Evolutionary conservation across 2,113 vertebrate genomes (phyloP).

Genomic region (Melanerpes formicivorus): DNA sequence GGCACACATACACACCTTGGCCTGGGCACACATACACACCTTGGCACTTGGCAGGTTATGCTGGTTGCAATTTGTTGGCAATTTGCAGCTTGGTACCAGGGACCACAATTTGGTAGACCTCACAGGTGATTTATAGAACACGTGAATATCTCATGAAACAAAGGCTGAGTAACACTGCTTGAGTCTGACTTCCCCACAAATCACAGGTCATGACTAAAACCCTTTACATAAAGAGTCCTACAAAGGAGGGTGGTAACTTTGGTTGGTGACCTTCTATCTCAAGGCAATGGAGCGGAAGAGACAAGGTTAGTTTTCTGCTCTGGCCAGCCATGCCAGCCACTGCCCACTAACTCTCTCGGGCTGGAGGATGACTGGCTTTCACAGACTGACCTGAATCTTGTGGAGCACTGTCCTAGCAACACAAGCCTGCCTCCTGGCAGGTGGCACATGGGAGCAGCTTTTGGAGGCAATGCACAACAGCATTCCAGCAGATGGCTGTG

Average conservation of each 20-base stretch:
- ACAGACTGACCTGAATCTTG: neutral
- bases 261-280: neutral
- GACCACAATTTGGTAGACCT: slow-evolving; percentile 35
- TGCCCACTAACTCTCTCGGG: neutral
- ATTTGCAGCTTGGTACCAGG: neutral
- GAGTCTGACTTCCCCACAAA: neutral
- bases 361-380: neutral
- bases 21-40: neutral
- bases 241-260: neutral
- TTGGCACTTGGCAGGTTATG: slow-evolving; percentile 1
- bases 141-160: neutral
- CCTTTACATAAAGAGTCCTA: neutral
- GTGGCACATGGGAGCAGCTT: neutral
- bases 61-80: slow-evolving; percentile 1
- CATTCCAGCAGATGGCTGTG: neutral
- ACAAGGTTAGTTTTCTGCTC: neutral
- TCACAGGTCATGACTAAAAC: neutral
- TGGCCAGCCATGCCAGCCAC: neutral
- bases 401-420: neutral
- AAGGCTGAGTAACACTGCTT: slow-evolving; percentile 17
- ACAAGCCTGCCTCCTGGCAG: neutral
- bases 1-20: neutral
- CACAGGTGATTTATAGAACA: slow-evolving; percentile 31
- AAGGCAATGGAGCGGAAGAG: neutral
- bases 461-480: neutral